Evolutionary conservation across 2,888 invertebrate species (phyloP), one percentile per base, ranked within the genome.

Genomic region (Tetragonisca angustula): DNA sequence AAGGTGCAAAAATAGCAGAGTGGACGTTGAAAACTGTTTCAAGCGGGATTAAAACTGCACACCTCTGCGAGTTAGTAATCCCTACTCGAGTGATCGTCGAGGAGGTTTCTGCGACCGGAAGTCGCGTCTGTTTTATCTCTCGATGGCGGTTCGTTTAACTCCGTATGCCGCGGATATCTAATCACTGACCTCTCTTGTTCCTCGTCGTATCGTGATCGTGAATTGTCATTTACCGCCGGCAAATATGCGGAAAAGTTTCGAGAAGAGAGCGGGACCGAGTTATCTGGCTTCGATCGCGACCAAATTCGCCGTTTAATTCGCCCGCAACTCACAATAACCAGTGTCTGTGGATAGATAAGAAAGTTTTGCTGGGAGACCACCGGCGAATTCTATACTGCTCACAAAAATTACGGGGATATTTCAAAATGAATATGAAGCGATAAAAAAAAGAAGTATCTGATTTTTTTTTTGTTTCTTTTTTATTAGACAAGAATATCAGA

Each of bases 221-320:
- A 27, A 24, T 17, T 27, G 43, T 24, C 49, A 13, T 24, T 27
- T 4, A 1, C 21, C 15, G 1, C 4, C 5, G n/a, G n/a, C 15
- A 17, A 15, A 17, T 56, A 27, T 50, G 3, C 21, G 6, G 17
- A 13, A 15, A 36, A 73, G 36, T 50, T 15, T 4, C 27, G 24
- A 50, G 36, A 24, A 50, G 36, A 64, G 27, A 19, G 21, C 1
- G 13, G 56, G 15, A 27, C 24, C 9, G 2, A 32, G 43, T 43
- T 79, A 79, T 67, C 54, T 68, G 32, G 24, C 59, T 19, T 2
- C 62, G 24, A 50, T 79, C 54, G 13, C 52, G 17, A 72, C 43
- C 13, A 49, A 54, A 81, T 78, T 72, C 61, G 32, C 17, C 52
- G 52, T 54, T 79, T 72, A 79, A 68, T 61, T n/a, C 27, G 17